phyloP scores from a whole-genome alignment of 2,888 invertebrate species.

The Gymnosoma rotundatum region DNA sequence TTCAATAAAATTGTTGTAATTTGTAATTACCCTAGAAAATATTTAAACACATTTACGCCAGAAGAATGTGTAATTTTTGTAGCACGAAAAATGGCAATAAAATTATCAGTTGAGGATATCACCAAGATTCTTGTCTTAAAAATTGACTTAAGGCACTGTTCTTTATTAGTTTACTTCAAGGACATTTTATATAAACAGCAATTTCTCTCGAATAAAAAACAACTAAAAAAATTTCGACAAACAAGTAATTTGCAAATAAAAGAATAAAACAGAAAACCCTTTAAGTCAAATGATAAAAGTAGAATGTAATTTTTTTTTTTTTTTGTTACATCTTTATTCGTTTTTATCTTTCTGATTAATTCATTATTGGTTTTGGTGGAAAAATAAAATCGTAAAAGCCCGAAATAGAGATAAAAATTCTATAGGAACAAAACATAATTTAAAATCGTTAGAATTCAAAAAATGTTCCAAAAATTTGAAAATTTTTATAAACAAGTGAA shows the following conservation, averaged over 20 bases:
- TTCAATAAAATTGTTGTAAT: neutral
- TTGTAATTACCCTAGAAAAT: neutral
- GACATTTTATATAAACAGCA: neutral
- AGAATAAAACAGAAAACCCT: neutral
- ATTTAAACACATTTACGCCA: neutral
- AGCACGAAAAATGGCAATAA: neutral
- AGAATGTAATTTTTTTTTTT: too few species aligned
- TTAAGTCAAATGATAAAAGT: too few species aligned
- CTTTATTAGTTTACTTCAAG: slow-evolving; percentile 2
- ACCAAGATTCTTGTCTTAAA: neutral
- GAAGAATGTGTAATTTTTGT: neutral
- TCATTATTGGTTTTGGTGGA: too few species aligned
- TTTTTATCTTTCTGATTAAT: too few species aligned
- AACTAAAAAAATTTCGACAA: neutral
- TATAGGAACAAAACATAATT: too few species aligned
- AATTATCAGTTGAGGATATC: neutral
- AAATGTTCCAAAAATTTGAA: too few species aligned
- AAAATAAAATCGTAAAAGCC: too few species aligned
- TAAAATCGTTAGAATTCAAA: too few species aligned
- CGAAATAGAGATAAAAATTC: too few species aligned
- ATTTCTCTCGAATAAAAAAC: neutral
- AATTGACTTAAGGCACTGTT: accelerated
- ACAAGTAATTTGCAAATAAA: neutral
- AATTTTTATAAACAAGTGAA: too few species aligned
- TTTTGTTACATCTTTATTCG: too few species aligned